Base-by-base conservation (phyloP, 2,797 vertebrate species). In the Cossypha heuglini region DNA sequence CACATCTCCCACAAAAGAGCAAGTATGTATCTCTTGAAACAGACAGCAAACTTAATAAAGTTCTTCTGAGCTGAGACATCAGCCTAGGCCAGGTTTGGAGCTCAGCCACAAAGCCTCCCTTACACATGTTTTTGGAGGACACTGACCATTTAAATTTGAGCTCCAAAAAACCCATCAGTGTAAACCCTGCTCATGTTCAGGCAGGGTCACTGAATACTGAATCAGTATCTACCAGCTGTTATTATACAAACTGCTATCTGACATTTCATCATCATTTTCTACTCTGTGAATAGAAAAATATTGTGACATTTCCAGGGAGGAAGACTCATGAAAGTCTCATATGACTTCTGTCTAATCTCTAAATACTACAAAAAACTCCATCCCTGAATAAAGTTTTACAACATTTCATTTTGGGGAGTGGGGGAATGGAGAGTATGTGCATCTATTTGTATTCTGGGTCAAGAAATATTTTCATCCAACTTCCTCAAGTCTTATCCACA, bases 371-470 rank as follows among this genome's bases (percentile, higher is more conserved):
- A 75, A 67, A 42, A 52, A 16, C 3, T 79, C 11, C 16, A 20
- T 21, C 51, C 28, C 17, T 35, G 26, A 83, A 69, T 46, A 49
- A 88, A 73, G 9, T 13, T 90, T 74, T 20, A 19, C 79, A 76
- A 46, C 9, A 26, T 75, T 68, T 84, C 28, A 21, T 0, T 0
- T 13, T 10, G 43, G 0, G 13, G 7, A 10, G 3, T 25, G 6
- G 28, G 3, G 19, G 4, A 16, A 19, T 40, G 76, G 15, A 10
- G 12, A 9, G 3, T 4, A 4, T 15, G 52, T 40, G 48, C 43
- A 49, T 18, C 31, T 49, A 7, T 73, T 59, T 86, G 31, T 26
- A 31, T 87, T 72, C 19, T 64, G 35, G 13, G 5, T 46, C 25
- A 40, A 73, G 16, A 75, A 87, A 69, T 37, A 80, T 4, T 83